These are phyloP conservation scores for Microctenopoma stevenorrisi DNA, from an alignment of 2,797 vertebrate species.

Conservation along the genomic window DNA sequence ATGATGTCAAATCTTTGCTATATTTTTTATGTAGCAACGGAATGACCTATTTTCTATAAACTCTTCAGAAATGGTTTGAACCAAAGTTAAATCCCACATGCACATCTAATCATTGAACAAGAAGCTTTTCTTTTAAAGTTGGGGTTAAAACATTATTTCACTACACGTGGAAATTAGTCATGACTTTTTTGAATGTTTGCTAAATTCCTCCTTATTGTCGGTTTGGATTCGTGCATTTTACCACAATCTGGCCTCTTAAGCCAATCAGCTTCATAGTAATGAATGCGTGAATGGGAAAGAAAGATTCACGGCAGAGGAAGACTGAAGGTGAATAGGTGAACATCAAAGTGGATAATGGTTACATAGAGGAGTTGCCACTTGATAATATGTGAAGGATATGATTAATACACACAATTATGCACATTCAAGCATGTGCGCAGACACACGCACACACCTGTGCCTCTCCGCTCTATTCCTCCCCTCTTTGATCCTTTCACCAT, in stretches of 20 bases:
- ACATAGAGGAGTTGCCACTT: constrained; percentile 49
- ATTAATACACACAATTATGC: constrained; percentile 58
- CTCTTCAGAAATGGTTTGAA: background rate
- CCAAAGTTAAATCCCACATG: background rate
- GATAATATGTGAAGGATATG: constrained; percentile 43
- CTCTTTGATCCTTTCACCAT: constrained; percentile 55
- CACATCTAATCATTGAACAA: background rate
- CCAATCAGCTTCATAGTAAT: background rate
- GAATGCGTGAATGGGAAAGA: constrained; percentile 2
- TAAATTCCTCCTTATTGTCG: background rate
- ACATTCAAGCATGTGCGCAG: constrained; percentile 31
- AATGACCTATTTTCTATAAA: background rate
- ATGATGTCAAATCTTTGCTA: background rate
- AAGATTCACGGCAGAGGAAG: constrained; percentile 26
- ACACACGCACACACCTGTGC: constrained; percentile 35
- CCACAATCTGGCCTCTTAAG: background rate
- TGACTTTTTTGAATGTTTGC: fast-evolving
- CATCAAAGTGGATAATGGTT: constrained; percentile 62
- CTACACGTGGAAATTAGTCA: background rate
- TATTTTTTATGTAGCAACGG: background rate
- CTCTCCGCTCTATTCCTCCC: constrained; percentile 31
- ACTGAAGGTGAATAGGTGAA: constrained; percentile 13
- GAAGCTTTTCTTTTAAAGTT: background rate
- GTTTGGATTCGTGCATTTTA: background rate
- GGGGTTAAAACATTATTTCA: background rate